A percentile compares a stretch with the other conserved stretches of the same genome.
Conservation (phyloP, 2,888 invertebrate genomes). For the Ochlodes sylvanus region DNA sequence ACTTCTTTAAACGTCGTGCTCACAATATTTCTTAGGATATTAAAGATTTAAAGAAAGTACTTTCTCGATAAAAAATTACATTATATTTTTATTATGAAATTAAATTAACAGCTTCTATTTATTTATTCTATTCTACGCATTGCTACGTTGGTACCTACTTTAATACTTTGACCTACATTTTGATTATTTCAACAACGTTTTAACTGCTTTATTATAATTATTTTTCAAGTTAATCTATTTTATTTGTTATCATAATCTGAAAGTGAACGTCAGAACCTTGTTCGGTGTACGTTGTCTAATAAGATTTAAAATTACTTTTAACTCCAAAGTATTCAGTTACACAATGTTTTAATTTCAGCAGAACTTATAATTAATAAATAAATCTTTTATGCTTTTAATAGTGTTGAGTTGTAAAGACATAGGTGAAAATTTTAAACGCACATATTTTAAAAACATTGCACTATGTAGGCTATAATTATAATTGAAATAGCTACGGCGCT, state of each 20-base stretch:
- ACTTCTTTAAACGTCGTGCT: slow-evolving; percentile 1
- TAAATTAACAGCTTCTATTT: no score
- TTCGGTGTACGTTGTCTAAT: neutral
- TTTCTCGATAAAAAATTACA: neutral
- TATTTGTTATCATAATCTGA: slow-evolving; percentile 1
- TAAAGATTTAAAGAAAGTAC: neutral
- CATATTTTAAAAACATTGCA: no score
- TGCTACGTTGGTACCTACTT: neutral
- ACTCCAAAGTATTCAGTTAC: neutral
- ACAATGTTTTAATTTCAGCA: neutral
- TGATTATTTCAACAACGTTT: slow-evolving; percentile 8
- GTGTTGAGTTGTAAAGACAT: no score
- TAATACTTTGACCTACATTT: slow-evolving; percentile 1
- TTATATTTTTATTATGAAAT: no score
- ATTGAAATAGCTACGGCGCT: neutral
- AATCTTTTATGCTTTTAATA: no score
- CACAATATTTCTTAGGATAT: neutral
- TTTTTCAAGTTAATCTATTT: neutral
- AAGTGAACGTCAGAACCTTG: slow-evolving; percentile 1
- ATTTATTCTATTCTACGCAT: no score
- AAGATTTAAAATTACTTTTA: neutral
- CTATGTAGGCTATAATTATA: no score
- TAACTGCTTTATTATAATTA: neutral
- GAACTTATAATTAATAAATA: no score
- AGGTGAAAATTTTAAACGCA: no score